phyloP scores from a whole-genome alignment of 2,797 vertebrate genomes.

The Catharus ustulatus region DNA sequence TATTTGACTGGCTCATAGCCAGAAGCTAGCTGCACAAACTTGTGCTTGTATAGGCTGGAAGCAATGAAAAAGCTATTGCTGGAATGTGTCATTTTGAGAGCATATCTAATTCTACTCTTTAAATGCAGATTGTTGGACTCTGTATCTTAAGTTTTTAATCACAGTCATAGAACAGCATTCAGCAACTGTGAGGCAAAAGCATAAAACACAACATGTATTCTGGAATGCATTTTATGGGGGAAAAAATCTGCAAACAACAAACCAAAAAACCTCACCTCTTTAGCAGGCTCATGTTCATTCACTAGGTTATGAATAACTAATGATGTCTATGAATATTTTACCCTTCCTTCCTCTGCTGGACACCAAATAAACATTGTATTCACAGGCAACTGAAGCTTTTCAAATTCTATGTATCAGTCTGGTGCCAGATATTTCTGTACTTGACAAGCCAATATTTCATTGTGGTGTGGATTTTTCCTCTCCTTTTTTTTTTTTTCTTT shows the following conservation, averaged over 20 bases:
- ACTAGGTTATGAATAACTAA: background rate
- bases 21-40: conserved; percentile 4
- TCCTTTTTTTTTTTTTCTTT: background rate
- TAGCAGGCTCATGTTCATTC: background rate
- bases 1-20: conserved; percentile 27
- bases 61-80: background rate
- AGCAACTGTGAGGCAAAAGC: background rate
- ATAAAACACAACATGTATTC: background rate
- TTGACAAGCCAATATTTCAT: background rate
- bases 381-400: background rate
- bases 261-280: background rate
- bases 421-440: background rate
- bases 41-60: background rate
- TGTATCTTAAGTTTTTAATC: background rate
- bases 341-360: background rate
- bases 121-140: background rate
- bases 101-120: background rate
- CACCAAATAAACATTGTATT: background rate
- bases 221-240: background rate
- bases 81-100: background rate
- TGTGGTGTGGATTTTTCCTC: background rate
- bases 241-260: background rate
- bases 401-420: background rate
- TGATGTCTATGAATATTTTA: background rate
- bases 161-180: background rate